phyloP scores from a whole-genome alignment of 1,140 invertebrate species.

The Drusus annulatus region DNA sequence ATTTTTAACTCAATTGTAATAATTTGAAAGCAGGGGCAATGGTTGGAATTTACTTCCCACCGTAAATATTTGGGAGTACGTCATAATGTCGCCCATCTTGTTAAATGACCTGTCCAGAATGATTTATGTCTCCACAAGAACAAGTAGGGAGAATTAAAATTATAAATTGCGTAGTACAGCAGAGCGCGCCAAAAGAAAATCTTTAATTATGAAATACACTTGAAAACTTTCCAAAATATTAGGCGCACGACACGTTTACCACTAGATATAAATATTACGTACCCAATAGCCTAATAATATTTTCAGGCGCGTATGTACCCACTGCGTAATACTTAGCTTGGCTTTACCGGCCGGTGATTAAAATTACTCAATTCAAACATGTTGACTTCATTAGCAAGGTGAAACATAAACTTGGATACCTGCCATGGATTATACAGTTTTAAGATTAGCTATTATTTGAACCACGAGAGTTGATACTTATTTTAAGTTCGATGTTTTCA shows the following conservation, averaged over 20 bases:
- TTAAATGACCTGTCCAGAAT: slow-evolving; percentile 9
- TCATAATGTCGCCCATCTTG: not conserved
- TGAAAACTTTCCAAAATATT: slow-evolving; percentile 56
- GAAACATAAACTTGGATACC: too few relatives aligned
- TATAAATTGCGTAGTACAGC: not conserved
- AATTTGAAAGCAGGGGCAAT: not conserved
- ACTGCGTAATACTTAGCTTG: too few relatives aligned
- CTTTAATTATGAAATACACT: slow-evolving; percentile 41
- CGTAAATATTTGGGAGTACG: not conserved
- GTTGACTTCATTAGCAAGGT: too few relatives aligned
- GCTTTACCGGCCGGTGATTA: too few relatives aligned
- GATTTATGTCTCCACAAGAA: slow-evolving; percentile 14
- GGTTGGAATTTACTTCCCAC: not conserved
- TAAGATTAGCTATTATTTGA: too few relatives aligned
- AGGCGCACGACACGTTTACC: slow-evolving; percentile 35
- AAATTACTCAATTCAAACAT: too few relatives aligned
- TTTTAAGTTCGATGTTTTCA: too few relatives aligned
- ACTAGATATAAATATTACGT: not conserved
- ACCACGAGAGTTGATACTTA: too few relatives aligned
- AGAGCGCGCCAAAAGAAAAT: slow-evolving; percentile 6
- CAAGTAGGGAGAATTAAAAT: slow-evolving; percentile 20
- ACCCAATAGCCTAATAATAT: too few relatives aligned
- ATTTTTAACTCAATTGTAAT: not conserved
- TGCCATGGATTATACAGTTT: too few relatives aligned
- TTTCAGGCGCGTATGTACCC: too few relatives aligned